phyloP scores from a whole-genome alignment of 64 coral and sea anemone genomes.

The Dendrophyllia cribrosa region DNA sequence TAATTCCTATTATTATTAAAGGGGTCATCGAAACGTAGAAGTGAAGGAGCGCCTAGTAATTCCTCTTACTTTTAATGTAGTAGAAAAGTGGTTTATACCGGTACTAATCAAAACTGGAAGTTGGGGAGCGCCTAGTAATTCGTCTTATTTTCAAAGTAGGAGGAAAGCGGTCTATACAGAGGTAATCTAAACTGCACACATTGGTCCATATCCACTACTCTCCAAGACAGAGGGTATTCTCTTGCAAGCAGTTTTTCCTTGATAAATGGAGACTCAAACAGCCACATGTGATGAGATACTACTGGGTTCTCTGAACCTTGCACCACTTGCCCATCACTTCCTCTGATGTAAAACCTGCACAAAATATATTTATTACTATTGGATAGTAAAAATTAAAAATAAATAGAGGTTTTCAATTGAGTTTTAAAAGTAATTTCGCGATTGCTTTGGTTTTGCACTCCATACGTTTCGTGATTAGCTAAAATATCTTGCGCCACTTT shows the following conservation, averaged over 20 bases:
- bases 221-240: not conserved
- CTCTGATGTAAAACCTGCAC: constrained; percentile 5
- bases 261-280: constrained; percentile 12
- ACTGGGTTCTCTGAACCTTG: not conserved
- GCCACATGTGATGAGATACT: not conserved
- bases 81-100: too few relatives aligned
- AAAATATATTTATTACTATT: not conserved
- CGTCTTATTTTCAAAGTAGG: not conserved
- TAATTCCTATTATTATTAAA: too few relatives aligned
- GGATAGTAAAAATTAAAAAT: not conserved
- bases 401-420: not conserved
- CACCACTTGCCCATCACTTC: not conserved
- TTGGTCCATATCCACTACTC: constrained; percentile 10
- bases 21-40: too few relatives aligned
- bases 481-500: too few relatives aligned
- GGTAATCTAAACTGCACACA: not conserved
- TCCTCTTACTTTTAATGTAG: too few relatives aligned
- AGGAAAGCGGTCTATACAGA: not conserved
- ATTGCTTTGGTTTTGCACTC: too few relatives aligned
- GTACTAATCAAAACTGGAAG: too few relatives aligned
- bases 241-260: not conserved
- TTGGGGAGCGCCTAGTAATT: too few relatives aligned
- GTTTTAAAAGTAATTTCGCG: not conserved
- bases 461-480: too few relatives aligned
- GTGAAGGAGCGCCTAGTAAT: too few relatives aligned